phyloP scores from a whole-genome alignment of 1,140 invertebrate genomes.

The Drosophila ambigua region DNA sequence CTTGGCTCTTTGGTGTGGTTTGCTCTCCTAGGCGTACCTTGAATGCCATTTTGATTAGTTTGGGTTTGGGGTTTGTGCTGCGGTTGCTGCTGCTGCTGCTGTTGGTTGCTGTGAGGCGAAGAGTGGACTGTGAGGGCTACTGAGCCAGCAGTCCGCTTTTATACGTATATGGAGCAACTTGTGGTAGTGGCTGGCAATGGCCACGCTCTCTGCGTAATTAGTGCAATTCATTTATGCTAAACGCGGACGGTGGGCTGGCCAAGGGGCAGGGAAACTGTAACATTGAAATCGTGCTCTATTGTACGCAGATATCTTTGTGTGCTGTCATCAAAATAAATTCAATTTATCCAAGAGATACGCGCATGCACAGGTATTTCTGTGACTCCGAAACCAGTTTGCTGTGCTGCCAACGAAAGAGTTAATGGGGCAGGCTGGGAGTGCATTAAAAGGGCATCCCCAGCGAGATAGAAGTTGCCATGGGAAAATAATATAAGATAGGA shows the following conservation, averaged over 20 bases:
- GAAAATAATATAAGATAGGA: too few species aligned
- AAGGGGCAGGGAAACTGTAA: conserved; percentile 43
- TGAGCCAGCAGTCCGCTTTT: conserved; percentile 48
- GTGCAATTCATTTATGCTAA: conserved; percentile 78
- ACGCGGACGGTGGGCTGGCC: conserved; percentile 40
- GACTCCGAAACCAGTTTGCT: conserved; percentile 19
- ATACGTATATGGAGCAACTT: conserved; percentile 53
- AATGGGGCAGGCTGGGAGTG: conserved; percentile 7
- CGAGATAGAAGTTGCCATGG: too few species aligned
- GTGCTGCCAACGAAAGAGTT: conserved; percentile 3
- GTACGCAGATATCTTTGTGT: conserved; percentile 43
- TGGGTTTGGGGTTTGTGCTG: conserved; percentile 18
- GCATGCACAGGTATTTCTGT: conserved; percentile 20
- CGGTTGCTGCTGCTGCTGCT: conserved; percentile 41
- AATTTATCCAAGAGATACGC: conserved; percentile 43
- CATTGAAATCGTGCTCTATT: conserved; percentile 50
- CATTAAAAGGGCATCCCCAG: conserved; percentile 7
- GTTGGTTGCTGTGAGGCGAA: conserved; percentile 44
- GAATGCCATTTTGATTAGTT: conserved; percentile 64
- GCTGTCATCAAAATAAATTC: conserved; percentile 66
- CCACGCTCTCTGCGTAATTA: conserved; percentile 64
- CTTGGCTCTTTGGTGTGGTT: background rate
- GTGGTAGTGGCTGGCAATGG: conserved; percentile 13
- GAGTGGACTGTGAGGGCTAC: conserved; percentile 63
- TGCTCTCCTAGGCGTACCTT: conserved; percentile 51